A percentile compares a stretch with the other conserved stretches of the same genome.
Evolutionary conservation across 2,797 vertebrate species (phyloP).

Genomic region (Phoebastria nigripes): DNA sequence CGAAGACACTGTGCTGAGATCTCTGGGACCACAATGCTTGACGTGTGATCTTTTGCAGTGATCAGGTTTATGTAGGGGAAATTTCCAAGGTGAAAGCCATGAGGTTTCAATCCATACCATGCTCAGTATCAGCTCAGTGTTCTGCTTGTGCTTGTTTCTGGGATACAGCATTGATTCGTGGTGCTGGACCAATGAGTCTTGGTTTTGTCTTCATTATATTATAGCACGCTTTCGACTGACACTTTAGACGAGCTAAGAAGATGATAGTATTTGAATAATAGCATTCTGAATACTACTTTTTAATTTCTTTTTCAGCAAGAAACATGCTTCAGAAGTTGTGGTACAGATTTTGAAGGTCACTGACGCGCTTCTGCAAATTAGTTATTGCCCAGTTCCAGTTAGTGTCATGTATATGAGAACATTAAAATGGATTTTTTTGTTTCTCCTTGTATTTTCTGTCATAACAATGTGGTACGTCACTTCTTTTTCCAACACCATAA

Average conservation of each 20-base stretch:
- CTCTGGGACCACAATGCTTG: neutral
- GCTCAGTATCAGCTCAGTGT: neutral
- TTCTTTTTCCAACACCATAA: neutral
- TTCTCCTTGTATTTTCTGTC: slow-evolving; percentile 23
- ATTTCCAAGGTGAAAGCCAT: neutral
- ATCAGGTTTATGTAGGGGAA: neutral
- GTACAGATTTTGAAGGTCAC: neutral
- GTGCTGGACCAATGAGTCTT: rapidly evolving
- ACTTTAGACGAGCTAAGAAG: neutral
- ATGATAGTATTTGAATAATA: neutral
- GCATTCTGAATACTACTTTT: neutral
- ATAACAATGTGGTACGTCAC: slow-evolving; percentile 20
- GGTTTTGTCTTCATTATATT: neutral
- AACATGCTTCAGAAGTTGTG: neutral
- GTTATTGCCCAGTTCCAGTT: neutral
- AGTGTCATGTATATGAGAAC: neutral
- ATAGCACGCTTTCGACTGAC: neutral
- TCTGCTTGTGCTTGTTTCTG: neutral
- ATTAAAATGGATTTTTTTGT: slow-evolving; percentile 47
- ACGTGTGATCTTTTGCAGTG: neutral
- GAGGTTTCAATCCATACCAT: rapidly evolving
- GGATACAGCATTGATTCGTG: rapidly evolving
- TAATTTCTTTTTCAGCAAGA: neutral
- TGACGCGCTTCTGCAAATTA: neutral
- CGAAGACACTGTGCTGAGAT: rapidly evolving